Conservation (phyloP, 2,888 invertebrate species). For the Sabellastarte sp. region DNA sequence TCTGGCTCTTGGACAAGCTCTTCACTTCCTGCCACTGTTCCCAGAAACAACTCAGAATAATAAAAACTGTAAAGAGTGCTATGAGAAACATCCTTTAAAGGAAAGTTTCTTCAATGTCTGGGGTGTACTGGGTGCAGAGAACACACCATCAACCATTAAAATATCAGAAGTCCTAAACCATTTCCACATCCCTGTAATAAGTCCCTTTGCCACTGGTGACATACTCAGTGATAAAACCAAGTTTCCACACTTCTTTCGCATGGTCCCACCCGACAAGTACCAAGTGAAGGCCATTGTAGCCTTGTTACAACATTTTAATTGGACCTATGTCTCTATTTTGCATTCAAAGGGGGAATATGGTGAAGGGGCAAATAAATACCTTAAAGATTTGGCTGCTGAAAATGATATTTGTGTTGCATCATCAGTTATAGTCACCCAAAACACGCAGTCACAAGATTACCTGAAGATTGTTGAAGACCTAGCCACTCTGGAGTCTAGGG, state of each 20-base stretch:
- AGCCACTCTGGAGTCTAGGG: slow-evolving; percentile 15
- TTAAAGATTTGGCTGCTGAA: slow-evolving; percentile 20
- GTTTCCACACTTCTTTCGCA: slow-evolving; percentile 47
- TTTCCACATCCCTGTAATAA: slow-evolving; percentile 43
- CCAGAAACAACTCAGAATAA: background rate
- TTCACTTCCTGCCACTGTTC: slow-evolving; percentile 35
- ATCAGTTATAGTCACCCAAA: background rate
- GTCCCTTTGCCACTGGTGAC: slow-evolving; percentile 44
- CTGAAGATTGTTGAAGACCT: background rate
- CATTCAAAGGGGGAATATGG: slow-evolving; percentile 68
- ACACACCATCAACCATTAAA: slow-evolving; percentile 40
- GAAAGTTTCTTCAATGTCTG: slow-evolving; percentile 36
- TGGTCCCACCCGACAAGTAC: slow-evolving; percentile 46
- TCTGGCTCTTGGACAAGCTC: slow-evolving; percentile 35
- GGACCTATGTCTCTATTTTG: slow-evolving; percentile 77
- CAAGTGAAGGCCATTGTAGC: slow-evolving; percentile 41
- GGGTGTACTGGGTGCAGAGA: slow-evolving; percentile 45
- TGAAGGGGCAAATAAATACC: slow-evolving; percentile 35
- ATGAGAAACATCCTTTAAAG: background rate
- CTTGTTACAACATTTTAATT: slow-evolving; percentile 62
- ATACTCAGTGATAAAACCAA: slow-evolving; percentile 41
- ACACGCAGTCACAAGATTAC: background rate
- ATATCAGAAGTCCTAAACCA: slow-evolving; percentile 42
- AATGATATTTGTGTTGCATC: slow-evolving; percentile 36
- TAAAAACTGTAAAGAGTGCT: background rate